Base-by-base conservation (phyloP, 1,140 invertebrate genomes). In the Aphidius gifuensis region DNA sequence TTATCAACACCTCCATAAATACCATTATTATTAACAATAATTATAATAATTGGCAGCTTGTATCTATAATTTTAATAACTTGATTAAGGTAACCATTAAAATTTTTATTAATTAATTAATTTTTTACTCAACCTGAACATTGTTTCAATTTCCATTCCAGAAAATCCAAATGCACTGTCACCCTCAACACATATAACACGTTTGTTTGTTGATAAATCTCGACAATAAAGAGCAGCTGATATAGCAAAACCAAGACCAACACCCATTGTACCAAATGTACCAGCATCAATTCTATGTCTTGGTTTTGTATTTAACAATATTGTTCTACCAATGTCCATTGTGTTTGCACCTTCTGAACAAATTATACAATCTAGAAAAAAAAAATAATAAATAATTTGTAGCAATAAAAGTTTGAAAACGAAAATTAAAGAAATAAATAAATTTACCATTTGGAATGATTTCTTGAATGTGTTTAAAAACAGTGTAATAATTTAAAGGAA, bases 281-380 rank as follows among this genome's bases (percentile, higher is more conserved):
- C 92, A n/a, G 92, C 91, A 77, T 93, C 94, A 39, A 94, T 79
- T 47, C 95, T 85, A 76, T 96, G 93, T 48, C 93, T 81, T 0
- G 95, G 93, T 54, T 88, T 77, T 60, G 85, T 83, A 73, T 97
- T 97, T 4, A 89, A 79, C 16, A 98, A 79, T 78, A 98, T 88
- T 0, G 93, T 90, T 50, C 96, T 85, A 4, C 96, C 94, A 73
- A 98, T 98, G 71, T 98, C 96, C 96, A 99, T 99, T 1, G 96
- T 99, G 75, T 98, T 98, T 9, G 96, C 95, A 47, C 96, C 96
- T 83, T 99, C 96, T 73, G 94, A 97, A n/a, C 97, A 90, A 70
- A 98, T 94, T 4, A 98, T 88, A 21, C 88, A 88, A 82, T 98
- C 91, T 82, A 74, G 43, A 3, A 44, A 11, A 11, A 44, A 5